A percentile compares a stretch with the other conserved stretches of the same genome.
These are phyloP conservation scores for Apomyelois bistriatella DNA, from an alignment of 2,888 invertebrate genomes.

Conservation along the genomic window DNA sequence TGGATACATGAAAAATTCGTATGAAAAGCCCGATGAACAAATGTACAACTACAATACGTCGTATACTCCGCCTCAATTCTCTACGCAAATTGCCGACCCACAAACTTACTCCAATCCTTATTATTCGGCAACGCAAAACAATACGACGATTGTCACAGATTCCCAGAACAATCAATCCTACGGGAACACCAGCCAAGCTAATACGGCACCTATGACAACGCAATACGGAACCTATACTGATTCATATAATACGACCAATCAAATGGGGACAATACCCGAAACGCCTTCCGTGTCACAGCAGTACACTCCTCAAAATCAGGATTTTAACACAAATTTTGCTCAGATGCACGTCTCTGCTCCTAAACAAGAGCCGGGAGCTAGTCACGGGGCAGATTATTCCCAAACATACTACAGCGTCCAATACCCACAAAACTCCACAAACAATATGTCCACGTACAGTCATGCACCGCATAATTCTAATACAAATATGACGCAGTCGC, in stretches of 20 bases:
- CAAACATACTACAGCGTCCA: slow-evolving; percentile 62
- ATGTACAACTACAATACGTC: slow-evolving; percentile 50
- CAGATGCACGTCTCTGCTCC: slow-evolving; percentile 57
- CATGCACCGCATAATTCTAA: slow-evolving; percentile 46
- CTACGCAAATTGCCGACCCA: slow-evolving; percentile 45
- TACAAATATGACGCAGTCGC: slow-evolving; percentile 47
- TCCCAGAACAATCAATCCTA: slow-evolving; percentile 42
- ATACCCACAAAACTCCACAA: slow-evolving; percentile 52
- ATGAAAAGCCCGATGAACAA: slow-evolving; percentile 48
- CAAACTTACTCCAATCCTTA: slow-evolving; percentile 58
- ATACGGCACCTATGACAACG: slow-evolving; percentile 26
- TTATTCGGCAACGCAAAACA: slow-evolving; percentile 56
- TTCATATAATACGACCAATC: slow-evolving; percentile 31
- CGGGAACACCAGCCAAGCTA: slow-evolving; percentile 25
- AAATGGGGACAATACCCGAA: slow-evolving; percentile 40
- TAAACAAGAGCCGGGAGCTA: slow-evolving; percentile 37
- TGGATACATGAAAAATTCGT: slow-evolving; percentile 42
- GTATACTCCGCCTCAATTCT: slow-evolving; percentile 60
- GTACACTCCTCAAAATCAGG: slow-evolving; percentile 37
- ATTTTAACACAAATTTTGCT: slow-evolving; percentile 53
- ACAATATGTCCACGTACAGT: slow-evolving; percentile 56
- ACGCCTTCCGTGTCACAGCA: slow-evolving; percentile 28
- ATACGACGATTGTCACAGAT: slow-evolving; percentile 48
- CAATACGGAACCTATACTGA: slow-evolving; percentile 33
- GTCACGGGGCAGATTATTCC: slow-evolving; percentile 48